Evolutionary conservation across 2,888 invertebrate genomes (phyloP).

Genomic region (Oscheius sp.): DNA sequence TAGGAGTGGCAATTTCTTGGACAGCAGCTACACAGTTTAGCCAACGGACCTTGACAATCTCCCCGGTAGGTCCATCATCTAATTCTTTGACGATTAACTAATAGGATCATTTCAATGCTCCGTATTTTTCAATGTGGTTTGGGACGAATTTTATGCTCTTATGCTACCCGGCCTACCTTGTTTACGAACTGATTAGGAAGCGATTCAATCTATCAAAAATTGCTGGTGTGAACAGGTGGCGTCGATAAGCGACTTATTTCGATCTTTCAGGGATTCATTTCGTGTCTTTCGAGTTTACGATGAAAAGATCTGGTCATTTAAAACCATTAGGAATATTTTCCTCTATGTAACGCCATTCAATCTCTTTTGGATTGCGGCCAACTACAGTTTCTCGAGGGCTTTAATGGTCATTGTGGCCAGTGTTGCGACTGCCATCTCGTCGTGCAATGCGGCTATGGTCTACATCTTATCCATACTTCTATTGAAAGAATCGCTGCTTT

Average conservation of each 20-base stretch:
- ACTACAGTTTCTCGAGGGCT: slow-evolving; percentile 61
- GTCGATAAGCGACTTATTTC: not conserved
- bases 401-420: slow-evolving; percentile 55
- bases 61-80: slow-evolving; percentile 36
- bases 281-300: slow-evolving; percentile 13
- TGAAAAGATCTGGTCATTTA: not conserved
- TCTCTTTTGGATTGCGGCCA: slow-evolving; percentile 51
- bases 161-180: slow-evolving; percentile 63
- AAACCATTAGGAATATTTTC: not conserved
- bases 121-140: slow-evolving; percentile 68
- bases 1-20: slow-evolving; percentile 62
- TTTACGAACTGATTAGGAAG: slow-evolving; percentile 37
- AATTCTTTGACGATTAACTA: too few species aligned
- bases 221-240: too few species aligned
- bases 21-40: slow-evolving; percentile 65
- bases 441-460: slow-evolving; percentile 71
- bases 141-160: slow-evolving; percentile 64
- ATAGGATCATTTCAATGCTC: slow-evolving; percentile 63
- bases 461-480: slow-evolving; percentile 71
- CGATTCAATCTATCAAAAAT: not conserved
- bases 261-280: slow-evolving; percentile 15
- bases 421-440: slow-evolving; percentile 71
- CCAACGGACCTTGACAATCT: slow-evolving; percentile 58
- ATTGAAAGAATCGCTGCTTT: slow-evolving; percentile 70
- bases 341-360: slow-evolving; percentile 9